Evolutionary conservation across 2,797 vertebrate genomes (phyloP).

Genomic region (Macropus fuliginosus): DNA sequence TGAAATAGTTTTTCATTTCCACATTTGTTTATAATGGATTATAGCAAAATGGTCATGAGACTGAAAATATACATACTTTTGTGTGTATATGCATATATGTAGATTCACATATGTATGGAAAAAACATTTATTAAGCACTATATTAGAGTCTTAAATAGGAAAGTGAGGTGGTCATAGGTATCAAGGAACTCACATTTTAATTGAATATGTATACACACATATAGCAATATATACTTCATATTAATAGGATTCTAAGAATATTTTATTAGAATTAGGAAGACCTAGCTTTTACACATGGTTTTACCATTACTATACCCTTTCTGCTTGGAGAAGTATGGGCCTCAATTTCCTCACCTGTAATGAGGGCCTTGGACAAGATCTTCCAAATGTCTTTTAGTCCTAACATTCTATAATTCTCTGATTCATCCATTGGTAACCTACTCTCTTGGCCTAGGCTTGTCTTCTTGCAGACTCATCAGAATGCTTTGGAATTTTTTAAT

Average conservation of each 20-base stretch:
- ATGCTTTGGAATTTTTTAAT: constrained; percentile 13
- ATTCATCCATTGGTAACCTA: constrained; percentile 1
- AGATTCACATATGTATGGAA: not conserved
- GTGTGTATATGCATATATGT: not conserved
- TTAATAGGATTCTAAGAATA: not conserved
- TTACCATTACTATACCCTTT: not conserved
- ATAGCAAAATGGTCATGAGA: not conserved
- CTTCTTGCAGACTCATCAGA: constrained; percentile 22
- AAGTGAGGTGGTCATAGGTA: not conserved
- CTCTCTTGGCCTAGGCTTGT: not conserved
- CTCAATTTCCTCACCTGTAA: not conserved
- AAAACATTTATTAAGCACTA: not conserved
- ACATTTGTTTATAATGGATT: not conserved
- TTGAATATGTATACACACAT: not conserved
- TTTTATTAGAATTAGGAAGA: constrained; percentile 10
- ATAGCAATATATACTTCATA: not conserved
- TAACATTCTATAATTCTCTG: not conserved
- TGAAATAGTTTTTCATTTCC: not conserved
- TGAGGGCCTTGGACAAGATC: not conserved
- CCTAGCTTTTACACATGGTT: not conserved
- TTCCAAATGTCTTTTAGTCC: not conserved
- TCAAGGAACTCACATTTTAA: not conserved
- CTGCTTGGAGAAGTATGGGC: not conserved
- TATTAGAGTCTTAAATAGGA: not conserved
- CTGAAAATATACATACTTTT: not conserved